Conservation (phyloP, 2,797 vertebrate genomes). For the Rhinophrynus dorsalis region DNA sequence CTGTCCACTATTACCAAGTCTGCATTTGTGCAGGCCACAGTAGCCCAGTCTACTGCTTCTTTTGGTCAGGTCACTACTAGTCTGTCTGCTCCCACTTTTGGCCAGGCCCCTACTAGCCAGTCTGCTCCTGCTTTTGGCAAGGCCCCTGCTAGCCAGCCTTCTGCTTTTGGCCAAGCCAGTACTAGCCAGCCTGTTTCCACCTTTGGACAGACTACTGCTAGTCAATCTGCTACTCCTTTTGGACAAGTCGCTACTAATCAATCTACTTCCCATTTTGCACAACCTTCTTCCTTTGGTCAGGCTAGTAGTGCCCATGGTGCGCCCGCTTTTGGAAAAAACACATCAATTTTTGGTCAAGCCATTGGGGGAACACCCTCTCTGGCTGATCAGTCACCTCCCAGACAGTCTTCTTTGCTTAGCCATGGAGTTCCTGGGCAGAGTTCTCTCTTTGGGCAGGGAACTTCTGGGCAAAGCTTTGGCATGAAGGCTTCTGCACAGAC, state of each 20-base stretch:
- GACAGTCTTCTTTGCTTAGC: background rate
- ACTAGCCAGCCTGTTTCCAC: background rate
- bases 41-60: background rate
- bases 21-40: background rate
- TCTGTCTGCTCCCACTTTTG: constrained; percentile 5
- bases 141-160: background rate
- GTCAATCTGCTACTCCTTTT: background rate
- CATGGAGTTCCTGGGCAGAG: background rate
- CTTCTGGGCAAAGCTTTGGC: background rate
- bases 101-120: background rate
- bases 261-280: background rate
- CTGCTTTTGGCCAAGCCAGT: constrained; percentile 5
- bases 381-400: background rate
- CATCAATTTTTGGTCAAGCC: background rate
- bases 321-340: background rate
- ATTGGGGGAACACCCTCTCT: background rate
- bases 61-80: constrained; percentile 13
- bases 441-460: constrained; percentile 12
- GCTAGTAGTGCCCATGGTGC: background rate
- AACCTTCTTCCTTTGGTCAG: background rate
- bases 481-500: background rate
- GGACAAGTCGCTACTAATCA: background rate
- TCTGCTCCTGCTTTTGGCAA: constrained; percentile 6
- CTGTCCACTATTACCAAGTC: background rate
- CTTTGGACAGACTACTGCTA: background rate